Conservation (phyloP, 2,888 invertebrate species). For the Euzophera pinguis region DNA sequence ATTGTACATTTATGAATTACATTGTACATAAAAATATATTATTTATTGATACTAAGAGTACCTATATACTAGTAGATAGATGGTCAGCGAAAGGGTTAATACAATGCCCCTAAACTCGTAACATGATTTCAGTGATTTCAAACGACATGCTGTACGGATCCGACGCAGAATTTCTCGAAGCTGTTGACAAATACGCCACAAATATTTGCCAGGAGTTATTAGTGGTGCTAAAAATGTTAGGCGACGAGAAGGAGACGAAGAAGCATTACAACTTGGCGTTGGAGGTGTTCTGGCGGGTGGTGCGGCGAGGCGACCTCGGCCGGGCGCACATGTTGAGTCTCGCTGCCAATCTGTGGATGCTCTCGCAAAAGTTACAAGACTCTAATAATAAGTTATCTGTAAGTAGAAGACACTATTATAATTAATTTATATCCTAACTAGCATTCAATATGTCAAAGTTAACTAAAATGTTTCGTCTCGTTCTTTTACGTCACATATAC, state of each 20-base stretch:
- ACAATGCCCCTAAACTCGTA: background rate
- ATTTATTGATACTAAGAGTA: too few species aligned
- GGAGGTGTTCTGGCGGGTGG: conserved; percentile 85
- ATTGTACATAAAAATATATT: too few species aligned
- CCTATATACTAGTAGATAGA: too few species aligned
- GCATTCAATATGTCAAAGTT: too few species aligned
- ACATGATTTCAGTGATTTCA: conserved; percentile 84
- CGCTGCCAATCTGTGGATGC: conserved; percentile 90
- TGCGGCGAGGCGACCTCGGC: conserved; percentile 82
- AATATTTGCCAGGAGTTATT: conserved; percentile 89
- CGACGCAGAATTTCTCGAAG: conserved; percentile 90
- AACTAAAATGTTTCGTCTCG: too few species aligned
- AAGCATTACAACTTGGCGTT: conserved; percentile 86
- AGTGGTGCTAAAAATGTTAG: conserved; percentile 83
- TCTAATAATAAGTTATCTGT: conserved; percentile 55
- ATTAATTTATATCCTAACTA: too few species aligned
- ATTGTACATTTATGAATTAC: too few species aligned
- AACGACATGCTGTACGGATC: conserved; percentile 95
- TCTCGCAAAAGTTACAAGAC: conserved; percentile 82
- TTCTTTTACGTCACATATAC: too few species aligned
- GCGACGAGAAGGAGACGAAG: conserved; percentile 82
- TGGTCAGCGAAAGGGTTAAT: background rate
- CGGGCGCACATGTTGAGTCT: conserved; percentile 82
- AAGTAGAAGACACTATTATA: conserved; percentile 24
- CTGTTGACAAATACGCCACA: conserved; percentile 87